Evolutionary conservation across 2,113 vertebrate species (phyloP).

Genomic region (Geococcyx californianus): DNA sequence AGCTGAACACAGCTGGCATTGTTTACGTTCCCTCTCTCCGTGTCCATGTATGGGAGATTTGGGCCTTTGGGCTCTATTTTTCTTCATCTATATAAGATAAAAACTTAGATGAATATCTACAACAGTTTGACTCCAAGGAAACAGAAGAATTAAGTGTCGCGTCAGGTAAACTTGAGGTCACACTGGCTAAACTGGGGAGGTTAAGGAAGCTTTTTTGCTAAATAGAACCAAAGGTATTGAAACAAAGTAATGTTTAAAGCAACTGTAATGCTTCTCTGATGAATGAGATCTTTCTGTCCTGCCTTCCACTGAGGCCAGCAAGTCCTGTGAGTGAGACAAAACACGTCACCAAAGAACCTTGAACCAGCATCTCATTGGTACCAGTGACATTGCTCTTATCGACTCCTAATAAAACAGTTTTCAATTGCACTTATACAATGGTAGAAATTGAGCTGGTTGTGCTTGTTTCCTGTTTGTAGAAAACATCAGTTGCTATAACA

Average conservation of each 20-base stretch:
- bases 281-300: not conserved
- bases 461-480: not conserved
- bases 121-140: not conserved
- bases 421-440: not conserved
- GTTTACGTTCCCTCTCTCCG: not conserved
- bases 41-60: not conserved
- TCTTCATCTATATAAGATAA: not conserved
- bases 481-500: not conserved
- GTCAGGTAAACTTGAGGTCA: not conserved
- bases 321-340: constrained; percentile 30
- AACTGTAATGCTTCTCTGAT: not conserved
- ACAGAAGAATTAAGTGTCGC: not conserved
- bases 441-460: not conserved
- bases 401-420: not conserved
- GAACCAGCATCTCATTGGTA: not conserved
- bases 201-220: not conserved
- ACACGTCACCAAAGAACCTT: not conserved
- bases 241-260: not conserved
- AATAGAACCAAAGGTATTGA: not conserved
- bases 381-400: not conserved
- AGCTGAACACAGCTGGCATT: not conserved
- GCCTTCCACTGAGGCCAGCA: not conserved
- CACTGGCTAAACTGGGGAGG: not conserved
- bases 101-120: not conserved
- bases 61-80: not conserved